Conservation (phyloP, 2,113 vertebrate species). For the Nesogale talazaci region DNA sequence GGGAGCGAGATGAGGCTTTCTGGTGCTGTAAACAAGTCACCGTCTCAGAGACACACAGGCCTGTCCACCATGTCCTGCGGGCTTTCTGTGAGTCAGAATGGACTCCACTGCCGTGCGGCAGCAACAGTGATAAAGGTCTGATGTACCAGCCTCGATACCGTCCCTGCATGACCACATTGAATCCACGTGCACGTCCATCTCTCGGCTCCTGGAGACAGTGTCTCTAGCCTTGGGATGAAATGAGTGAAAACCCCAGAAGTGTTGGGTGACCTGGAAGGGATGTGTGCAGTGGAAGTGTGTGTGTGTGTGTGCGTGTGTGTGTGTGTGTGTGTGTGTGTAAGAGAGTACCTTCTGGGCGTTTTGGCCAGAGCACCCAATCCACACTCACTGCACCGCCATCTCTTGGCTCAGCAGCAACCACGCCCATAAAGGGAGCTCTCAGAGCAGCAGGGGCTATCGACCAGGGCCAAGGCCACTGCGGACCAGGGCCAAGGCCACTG, state of each 20-base stretch:
- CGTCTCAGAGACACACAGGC: too few relatives aligned
- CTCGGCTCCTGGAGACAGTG: too few relatives aligned
- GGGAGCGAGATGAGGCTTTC: too few relatives aligned
- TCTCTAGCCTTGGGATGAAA: not conserved
- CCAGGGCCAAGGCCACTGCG: not conserved
- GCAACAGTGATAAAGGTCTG: too few relatives aligned
- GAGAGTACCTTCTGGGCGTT: not conserved
- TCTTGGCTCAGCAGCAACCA: not conserved
- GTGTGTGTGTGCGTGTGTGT: too few relatives aligned
- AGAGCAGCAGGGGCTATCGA: not conserved
- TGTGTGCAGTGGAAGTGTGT: not conserved
- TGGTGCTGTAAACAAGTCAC: too few relatives aligned
- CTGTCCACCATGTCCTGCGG: too few relatives aligned
- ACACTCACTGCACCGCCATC: not conserved
- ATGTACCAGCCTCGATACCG: too few relatives aligned
- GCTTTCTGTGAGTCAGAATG: too few relatives aligned
- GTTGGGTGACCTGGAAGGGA: not conserved
- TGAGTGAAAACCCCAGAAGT: not conserved
- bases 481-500: not conserved
- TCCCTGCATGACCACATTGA: too few relatives aligned
- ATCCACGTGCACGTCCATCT: not conserved
- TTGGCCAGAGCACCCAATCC: not conserved
- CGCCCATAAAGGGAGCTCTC: not conserved
- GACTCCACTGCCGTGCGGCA: too few relatives aligned
- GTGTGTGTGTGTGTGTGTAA: too few relatives aligned